Evolutionary conservation across 2,888 invertebrate genomes (phyloP).

Genomic region (Zelleria hepariella): DNA sequence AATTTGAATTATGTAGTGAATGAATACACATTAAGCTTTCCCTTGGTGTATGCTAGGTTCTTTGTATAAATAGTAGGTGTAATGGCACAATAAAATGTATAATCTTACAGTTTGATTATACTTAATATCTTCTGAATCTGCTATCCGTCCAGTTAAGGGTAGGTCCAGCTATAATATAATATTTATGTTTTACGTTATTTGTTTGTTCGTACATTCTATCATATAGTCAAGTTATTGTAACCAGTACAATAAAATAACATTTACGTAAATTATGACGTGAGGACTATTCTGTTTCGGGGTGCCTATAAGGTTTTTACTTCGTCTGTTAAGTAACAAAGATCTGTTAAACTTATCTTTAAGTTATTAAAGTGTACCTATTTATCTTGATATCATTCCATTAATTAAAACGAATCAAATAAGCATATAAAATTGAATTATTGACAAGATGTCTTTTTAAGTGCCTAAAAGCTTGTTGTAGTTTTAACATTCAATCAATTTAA

Average conservation of each 20-base stretch:
- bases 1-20: not conserved
- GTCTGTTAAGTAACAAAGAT: not conserved
- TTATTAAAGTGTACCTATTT: too few relatives aligned
- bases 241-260: not conserved
- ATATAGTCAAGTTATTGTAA: not conserved
- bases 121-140: not conserved
- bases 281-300: not conserved
- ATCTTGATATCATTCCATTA: not conserved
- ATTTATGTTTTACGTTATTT: not conserved
- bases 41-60: not conserved
- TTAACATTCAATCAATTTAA: not conserved
- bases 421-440: not conserved
- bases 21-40: not conserved
- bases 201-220: not conserved
- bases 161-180: not conserved
- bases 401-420: not conserved
- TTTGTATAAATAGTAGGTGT: constrained; percentile 3
- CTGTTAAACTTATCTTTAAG: not conserved
- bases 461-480: not conserved
- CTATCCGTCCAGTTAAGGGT: not conserved
- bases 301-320: not conserved
- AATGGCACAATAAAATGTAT: not conserved
- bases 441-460: not conserved
- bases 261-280: not conserved
- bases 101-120: not conserved